A percentile compares a stretch with the other conserved stretches of the same genome.
phyloP scores from a whole-genome alignment of 64 coral and sea anemone genomes.

The Trachythela sp. region DNA sequence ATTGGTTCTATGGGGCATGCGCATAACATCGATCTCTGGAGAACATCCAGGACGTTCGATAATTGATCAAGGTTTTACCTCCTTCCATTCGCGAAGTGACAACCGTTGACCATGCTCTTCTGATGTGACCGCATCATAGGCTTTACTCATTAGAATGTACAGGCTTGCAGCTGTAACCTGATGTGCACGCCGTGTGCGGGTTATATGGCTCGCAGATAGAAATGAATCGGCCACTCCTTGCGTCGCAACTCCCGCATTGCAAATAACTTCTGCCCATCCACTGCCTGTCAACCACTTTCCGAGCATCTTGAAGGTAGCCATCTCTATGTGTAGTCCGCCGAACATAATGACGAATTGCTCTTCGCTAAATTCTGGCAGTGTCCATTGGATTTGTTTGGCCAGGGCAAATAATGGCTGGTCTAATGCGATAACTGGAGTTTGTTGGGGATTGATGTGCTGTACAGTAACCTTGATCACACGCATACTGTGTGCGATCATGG shows the following conservation, averaged over 20 bases:
- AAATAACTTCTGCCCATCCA: constrained; percentile 26
- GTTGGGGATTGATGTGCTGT: background rate
- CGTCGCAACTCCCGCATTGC: constrained; percentile 25
- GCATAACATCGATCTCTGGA: too few relatives aligned
- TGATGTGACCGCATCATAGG: background rate
- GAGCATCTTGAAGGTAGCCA: background rate
- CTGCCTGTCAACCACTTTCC: background rate
- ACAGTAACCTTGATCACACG: background rate
- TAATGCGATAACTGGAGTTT: background rate
- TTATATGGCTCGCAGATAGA: constrained; percentile 24
- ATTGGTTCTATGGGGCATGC: too few relatives aligned
- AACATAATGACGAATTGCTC: background rate
- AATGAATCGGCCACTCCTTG: constrained; percentile 42
- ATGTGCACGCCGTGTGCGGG: constrained; percentile 35
- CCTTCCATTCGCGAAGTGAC: background rate
- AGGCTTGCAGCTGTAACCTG: constrained; percentile 24
- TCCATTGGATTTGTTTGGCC: background rate
- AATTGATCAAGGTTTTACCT: too few relatives aligned
- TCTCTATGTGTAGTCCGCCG: background rate
- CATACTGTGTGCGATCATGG: background rate
- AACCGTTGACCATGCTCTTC: background rate
- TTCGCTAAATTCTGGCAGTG: background rate
- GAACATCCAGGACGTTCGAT: too few relatives aligned
- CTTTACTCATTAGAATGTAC: background rate
- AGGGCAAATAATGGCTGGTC: background rate